Base-by-base conservation (phyloP, 2,113 vertebrate species). In the Formicarius rufipectus region DNA sequence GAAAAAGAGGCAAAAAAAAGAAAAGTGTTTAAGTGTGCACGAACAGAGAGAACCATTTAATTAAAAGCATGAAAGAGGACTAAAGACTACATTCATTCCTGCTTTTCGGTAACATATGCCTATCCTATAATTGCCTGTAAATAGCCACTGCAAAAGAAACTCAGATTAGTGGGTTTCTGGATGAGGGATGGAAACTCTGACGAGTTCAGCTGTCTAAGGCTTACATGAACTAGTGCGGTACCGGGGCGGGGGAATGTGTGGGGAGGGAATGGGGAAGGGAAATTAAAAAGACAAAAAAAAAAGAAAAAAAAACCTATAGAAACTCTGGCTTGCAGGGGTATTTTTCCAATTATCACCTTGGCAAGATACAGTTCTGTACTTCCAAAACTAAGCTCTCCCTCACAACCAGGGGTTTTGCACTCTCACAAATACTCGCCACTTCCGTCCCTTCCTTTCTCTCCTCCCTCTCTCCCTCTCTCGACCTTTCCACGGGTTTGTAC, bases 271-370 rank as follows among this genome's bases (percentile, higher is more conserved):
- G 24, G 6, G 13, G 39, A 49, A 42, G 14, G 14, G 17, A 80
- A 56, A 47, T 40, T 7, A 3, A 4, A 4, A 24, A 24, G 7
- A 45, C 2, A 25, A 2, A 8, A 5, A 19, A 20, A 7, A 24
- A 28, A 31, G 2, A 1, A 3, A 14, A 1, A 8, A 52, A 88
- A 93, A 79, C 28, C 63, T 90, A 82, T 39, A 95, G 85, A 93
- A 96, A 95, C 62, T 25, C 45, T 55, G 62, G 19, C 45, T 97
- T 92, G 78, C 42, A 66, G 67, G n/a, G 85, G 56, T 73, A 84
- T 93, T 97, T 96, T 98, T 96, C 93, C 89, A 95, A 93, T 97
- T 97, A 95, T 83, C 96, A 98, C 96, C 78, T 90, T 96, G 86
- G 62, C 53, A 96, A 68, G 93, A 89, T 84, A 81, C 58, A 81